Evolutionary conservation across 2,797 vertebrate genomes (phyloP).

Genomic region (Gastrophryne carolinensis): DNA sequence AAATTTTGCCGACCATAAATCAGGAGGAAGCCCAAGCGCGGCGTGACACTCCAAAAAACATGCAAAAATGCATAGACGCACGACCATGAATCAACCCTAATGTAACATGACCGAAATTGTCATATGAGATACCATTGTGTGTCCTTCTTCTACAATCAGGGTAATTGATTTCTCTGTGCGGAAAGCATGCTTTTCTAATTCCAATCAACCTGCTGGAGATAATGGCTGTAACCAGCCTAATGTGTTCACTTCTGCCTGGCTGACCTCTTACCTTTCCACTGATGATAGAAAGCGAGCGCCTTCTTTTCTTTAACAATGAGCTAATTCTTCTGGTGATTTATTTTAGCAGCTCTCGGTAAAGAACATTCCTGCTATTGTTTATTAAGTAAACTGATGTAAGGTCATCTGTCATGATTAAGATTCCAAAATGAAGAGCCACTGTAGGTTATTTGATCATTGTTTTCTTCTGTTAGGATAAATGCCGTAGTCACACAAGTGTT

Average conservation of each 20-base stretch:
- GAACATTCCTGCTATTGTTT: not conserved
- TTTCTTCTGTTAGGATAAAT: not conserved
- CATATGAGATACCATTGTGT: not conserved
- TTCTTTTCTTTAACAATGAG: conserved; percentile 12
- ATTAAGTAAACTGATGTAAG: not conserved
- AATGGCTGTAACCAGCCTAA: conserved; percentile 12
- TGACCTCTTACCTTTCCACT: conserved; percentile 27
- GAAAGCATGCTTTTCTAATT: not conserved
- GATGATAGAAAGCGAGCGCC: not conserved
- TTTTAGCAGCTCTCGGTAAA: not conserved
- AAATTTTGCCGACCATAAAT: too few species aligned
- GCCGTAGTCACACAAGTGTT: too few species aligned
- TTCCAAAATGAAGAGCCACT: not conserved
- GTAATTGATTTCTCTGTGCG: not conserved
- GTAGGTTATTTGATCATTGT: not conserved
- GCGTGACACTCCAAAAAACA: too few species aligned
- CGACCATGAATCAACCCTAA: too few species aligned
- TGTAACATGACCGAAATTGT: not conserved
- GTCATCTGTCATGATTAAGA: not conserved
- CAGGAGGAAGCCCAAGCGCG: too few species aligned
- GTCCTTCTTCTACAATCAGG: too few species aligned
- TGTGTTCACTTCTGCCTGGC: not conserved
- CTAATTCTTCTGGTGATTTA: conserved; percentile 17
- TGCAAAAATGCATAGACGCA: too few species aligned
- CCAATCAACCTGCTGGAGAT: not conserved